A percentile compares a stretch with the other conserved stretches of the same genome.
These are phyloP conservation scores for Clarias platycephalus DNA, from an alignment of 2,797 vertebrate genomes.

Conservation along the genomic window DNA sequence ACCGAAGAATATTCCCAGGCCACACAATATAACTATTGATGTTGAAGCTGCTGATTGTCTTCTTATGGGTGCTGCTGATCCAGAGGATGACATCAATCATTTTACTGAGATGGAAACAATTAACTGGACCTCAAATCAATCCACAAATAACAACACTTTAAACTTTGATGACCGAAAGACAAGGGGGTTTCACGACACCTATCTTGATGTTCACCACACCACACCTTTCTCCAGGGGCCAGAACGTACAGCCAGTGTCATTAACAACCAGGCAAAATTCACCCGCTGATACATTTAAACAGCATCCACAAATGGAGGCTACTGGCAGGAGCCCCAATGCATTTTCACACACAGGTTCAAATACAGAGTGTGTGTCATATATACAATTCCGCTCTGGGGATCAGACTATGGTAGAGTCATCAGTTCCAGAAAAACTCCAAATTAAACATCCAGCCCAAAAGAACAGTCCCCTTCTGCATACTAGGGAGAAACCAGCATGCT, in stretches of 20 bases:
- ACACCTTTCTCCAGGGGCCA: constrained; percentile 56
- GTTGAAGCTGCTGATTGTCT: constrained; percentile 73
- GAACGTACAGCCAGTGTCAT: constrained; percentile 50
- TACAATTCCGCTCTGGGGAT: constrained; percentile 68
- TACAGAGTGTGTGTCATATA: constrained; percentile 63
- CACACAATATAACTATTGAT: constrained; percentile 74
- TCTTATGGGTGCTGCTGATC: constrained; percentile 63
- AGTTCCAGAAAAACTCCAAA: constrained; percentile 56
- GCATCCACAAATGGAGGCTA: constrained; percentile 56
- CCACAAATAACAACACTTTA: constrained; percentile 87
- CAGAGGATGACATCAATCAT: constrained; percentile 52
- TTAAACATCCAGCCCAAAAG: constrained; percentile 54
- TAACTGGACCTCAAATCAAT: constrained; percentile 87
- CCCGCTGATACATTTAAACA: constrained; percentile 60
- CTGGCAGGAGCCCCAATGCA: constrained; percentile 35
- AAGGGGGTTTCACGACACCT: constrained; percentile 64
- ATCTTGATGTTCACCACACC: constrained; percentile 69
- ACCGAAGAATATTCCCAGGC: constrained; percentile 69
- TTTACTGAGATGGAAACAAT: constrained; percentile 70
- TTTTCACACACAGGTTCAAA: constrained; percentile 46
- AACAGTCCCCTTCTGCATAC: constrained; percentile 44
- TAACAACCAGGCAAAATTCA: constrained; percentile 70
- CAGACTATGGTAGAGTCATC: constrained; percentile 55
- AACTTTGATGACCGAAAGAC: constrained; percentile 67
- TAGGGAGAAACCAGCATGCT: constrained; percentile 44